Evolutionary conservation across 2,888 invertebrate species (phyloP), one percentile per base, ranked within the genome.

Genomic region (Yponomeuta cagnagella): DNA sequence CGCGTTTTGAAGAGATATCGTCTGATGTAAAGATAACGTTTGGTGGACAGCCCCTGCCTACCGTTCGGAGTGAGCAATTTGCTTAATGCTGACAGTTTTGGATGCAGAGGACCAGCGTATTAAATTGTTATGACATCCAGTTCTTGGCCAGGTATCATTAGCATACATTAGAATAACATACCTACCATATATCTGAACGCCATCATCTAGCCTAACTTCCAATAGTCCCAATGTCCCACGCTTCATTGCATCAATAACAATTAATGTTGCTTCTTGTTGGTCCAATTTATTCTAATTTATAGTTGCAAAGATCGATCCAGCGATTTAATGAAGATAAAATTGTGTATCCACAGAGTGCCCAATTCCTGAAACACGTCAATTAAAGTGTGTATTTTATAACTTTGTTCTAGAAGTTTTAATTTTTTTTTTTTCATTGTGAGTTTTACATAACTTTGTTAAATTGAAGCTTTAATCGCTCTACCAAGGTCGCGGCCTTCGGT

Each of bases 1-100:
- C 81, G 81, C 87, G 82, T 85, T 88, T 82, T 80, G 81, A 81
- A 86, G 87, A 90, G 88, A 89, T 90, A 89, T 88, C 82, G 84
- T 80, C 79, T 80, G 90, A 90, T 90, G 82, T 70, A 77, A 64
- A 84, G 90, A 91, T 90, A 90, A 89, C 82, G 80, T 79, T 80
- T 72, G 76, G 74, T 75, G 79, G 79, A 78, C 80, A 81, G 80
- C 80, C 30, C 31, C 68, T 80, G 81, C 84, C 86, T 84, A 84
- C 85, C 84, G 84, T 79, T 70, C 77, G 76, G 79, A 79, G 78
- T 77, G 77, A 79, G 81, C 86, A 83, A 87, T 89, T 86, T 86
- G 83, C 85, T 84, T 84, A 80, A 70, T 43, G 75, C 82, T 85
- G 86, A 85, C 86, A 85, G 82, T 80, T 80, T 77, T 75, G 77